Conservation (phyloP, 1,140 invertebrate species). For the Pectinophora gossypiella region DNA sequence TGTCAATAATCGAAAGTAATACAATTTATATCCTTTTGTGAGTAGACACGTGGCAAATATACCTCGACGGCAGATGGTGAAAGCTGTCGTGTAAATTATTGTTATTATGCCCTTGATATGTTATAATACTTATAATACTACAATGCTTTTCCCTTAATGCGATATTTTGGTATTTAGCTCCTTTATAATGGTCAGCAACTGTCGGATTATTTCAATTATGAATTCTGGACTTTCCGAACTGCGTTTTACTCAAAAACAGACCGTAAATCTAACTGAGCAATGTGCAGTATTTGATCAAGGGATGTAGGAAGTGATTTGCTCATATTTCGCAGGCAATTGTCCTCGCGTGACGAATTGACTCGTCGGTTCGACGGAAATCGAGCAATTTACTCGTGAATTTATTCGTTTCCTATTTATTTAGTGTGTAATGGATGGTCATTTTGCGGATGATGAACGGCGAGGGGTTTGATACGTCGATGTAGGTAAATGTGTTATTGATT, state of each 20-base stretch:
- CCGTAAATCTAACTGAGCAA: not conserved
- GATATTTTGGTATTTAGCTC: conserved; percentile 46
- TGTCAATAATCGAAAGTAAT: conserved; percentile 53
- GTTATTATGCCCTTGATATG: conserved; percentile 29
- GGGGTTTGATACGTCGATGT: conserved; percentile 40
- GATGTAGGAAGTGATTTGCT: not conserved
- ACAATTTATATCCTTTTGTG: conserved; percentile 48
- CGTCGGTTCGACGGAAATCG: conserved; percentile 59
- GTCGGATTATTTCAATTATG: conserved; percentile 22
- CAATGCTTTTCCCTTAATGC: conserved; percentile 20
- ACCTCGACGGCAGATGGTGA: conserved; percentile 49
- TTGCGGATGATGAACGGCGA: conserved; percentile 21
- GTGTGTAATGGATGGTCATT: conserved; percentile 50
- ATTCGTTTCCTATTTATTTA: conserved; percentile 60
- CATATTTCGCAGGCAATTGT: conserved; percentile 31
- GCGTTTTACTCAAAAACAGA: not conserved
- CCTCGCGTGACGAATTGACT: conserved; percentile 56
- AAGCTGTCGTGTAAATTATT: conserved; percentile 36
- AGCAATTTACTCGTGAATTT: conserved; percentile 59
- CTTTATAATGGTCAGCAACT: conserved; percentile 32
- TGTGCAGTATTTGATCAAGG: not conserved
- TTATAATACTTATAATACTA: conserved; percentile 33
- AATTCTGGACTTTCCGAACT: not conserved
- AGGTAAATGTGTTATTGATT: conserved; percentile 45
- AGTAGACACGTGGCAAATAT: conserved; percentile 40